phyloP scores from a whole-genome alignment of 30 jellyfish, hydroid and myxozoan genomes.

The Hydra vulgaris region DNA sequence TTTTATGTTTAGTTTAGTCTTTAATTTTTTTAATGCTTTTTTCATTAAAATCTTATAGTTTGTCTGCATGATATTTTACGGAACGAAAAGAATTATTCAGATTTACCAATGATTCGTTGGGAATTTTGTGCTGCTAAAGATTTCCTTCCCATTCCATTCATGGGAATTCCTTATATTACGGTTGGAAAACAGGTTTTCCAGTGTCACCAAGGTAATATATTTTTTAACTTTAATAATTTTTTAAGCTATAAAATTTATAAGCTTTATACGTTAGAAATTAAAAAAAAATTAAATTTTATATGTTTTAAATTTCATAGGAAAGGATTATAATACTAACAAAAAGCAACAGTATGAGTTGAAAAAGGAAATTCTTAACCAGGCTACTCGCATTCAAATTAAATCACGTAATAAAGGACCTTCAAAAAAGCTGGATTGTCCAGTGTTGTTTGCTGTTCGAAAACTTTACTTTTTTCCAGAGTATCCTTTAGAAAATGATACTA shows the following conservation, averaged over 20 bases:
- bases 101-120: conserved; percentile 34
- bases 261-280: no score
- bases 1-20: no score
- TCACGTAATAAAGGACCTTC: conserved; percentile 28
- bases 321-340: conserved; percentile 28
- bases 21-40: no score
- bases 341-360: conserved; percentile 28
- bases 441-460: conserved; percentile 23
- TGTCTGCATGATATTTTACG: conserved; percentile 28
- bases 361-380: conserved; percentile 27
- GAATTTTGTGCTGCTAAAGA: conserved; percentile 36
- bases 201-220: conserved; percentile 29
- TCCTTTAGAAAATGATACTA: conserved; percentile 20
- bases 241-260: no score
- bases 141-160: conserved; percentile 28
- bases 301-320: conserved; percentile 4
- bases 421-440: conserved; percentile 34
- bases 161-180: conserved; percentile 29
- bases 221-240: not conserved
- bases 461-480: conserved; percentile 22
- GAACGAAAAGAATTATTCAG: conserved; percentile 21
- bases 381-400: conserved; percentile 27
- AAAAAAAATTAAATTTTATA: no score
- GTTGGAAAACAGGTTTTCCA: conserved; percentile 33
- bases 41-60: not conserved